Evolutionary conservation across 2,888 invertebrate genomes (phyloP).

Genomic region (Hypsopygia costalis): DNA sequence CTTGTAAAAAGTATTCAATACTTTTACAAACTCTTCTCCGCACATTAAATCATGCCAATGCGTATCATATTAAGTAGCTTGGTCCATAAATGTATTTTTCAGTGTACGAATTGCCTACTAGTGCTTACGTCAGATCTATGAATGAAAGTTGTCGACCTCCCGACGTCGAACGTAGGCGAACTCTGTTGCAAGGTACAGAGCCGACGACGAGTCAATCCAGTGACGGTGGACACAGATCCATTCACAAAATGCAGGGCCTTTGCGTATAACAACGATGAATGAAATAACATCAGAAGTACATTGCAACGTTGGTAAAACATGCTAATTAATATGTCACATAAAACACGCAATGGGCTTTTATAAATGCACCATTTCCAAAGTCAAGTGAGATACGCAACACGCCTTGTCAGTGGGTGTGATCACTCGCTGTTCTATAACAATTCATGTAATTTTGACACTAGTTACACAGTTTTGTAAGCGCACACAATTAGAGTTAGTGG

Average conservation of each 20-base stretch:
- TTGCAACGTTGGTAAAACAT: too few species aligned
- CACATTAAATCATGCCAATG: too few species aligned
- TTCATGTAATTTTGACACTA: conserved; percentile 31
- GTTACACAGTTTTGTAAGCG: conserved; percentile 26
- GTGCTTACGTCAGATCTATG: conserved; percentile 38
- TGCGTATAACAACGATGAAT: too few species aligned
- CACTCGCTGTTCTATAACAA: conserved; percentile 45
- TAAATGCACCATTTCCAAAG: too few species aligned
- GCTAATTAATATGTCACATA: too few species aligned
- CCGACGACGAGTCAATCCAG: conserved; percentile 17
- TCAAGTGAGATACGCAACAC: too few species aligned
- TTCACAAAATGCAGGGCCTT: too few species aligned
- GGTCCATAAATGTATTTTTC: not conserved
- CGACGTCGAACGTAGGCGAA: conserved; percentile 56
- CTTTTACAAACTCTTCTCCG: too few species aligned
- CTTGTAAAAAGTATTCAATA: too few species aligned
- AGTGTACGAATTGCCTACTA: not conserved
- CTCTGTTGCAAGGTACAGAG: conserved; percentile 54
- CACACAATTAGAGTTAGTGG: conserved; percentile 12
- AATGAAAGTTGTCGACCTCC: conserved; percentile 80
- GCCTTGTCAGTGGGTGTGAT: conserved; percentile 49
- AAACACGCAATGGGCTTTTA: too few species aligned
- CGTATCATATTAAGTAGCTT: not conserved
- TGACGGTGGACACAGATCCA: conserved; percentile 40
- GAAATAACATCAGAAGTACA: too few species aligned